These are phyloP conservation scores for Nanorana parkeri DNA, from an alignment of 2,113 vertebrate genomes.

Conservation along the genomic window DNA sequence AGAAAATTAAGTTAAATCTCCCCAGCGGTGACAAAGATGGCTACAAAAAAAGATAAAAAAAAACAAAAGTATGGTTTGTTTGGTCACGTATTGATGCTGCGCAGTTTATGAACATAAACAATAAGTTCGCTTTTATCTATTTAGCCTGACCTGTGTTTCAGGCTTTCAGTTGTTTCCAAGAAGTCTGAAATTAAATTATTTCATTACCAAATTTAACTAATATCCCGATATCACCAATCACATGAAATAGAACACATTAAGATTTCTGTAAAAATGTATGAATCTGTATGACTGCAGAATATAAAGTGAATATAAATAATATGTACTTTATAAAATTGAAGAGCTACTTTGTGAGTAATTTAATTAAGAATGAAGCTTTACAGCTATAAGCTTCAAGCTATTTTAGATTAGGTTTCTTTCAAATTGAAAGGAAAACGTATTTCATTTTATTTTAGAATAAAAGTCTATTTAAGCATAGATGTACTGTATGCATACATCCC, in stretches of 20 bases:
- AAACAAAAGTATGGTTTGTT: too few species aligned
- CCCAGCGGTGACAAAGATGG: too few species aligned
- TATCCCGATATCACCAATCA: slow-evolving; percentile 11
- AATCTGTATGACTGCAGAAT: not conserved
- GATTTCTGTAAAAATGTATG: not conserved
- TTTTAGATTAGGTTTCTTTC: slow-evolving; percentile 30
- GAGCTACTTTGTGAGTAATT: slow-evolving; percentile 32
- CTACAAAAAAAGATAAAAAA: too few species aligned
- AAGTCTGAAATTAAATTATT: not conserved
- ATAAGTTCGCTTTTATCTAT: not conserved
- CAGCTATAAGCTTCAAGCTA: slow-evolving; percentile 7
- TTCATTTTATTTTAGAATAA: too few species aligned
- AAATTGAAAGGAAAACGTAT: slow-evolving; percentile 8
- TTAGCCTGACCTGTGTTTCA: not conserved
- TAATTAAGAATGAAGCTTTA: slow-evolving; percentile 26
- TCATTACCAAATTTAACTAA: not conserved
- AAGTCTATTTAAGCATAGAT: too few species aligned
- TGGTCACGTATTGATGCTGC: too few species aligned
- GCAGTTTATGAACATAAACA: too few species aligned
- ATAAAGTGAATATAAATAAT: slow-evolving; percentile 25
- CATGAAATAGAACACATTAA: not conserved
- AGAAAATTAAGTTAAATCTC: too few species aligned
- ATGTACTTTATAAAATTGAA: slow-evolving; percentile 42
- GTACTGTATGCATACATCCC: too few species aligned
- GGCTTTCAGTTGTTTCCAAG: not conserved